Percentiles rank a stretch among this genome's conserved stretches.
These are phyloP conservation scores for Vespertilio murinus DNA, from an alignment of 2,797 vertebrate species.

Conservation along the genomic window DNA sequence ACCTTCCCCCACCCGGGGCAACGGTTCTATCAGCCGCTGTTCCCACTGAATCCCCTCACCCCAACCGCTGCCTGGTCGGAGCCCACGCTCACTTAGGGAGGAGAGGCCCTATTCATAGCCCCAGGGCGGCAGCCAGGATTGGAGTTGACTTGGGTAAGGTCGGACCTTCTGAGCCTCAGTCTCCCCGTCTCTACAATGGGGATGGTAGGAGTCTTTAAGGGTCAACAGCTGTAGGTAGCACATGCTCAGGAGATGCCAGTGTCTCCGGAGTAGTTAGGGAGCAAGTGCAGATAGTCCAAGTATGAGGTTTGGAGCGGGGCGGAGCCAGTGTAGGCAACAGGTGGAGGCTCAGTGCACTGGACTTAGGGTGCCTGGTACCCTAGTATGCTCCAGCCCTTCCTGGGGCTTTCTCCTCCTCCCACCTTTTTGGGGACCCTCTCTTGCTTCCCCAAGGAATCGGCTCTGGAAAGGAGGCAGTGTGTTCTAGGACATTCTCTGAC, in stretches of 20 bases:
- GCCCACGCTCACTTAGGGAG: rapidly evolving
- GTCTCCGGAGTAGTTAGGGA: no score
- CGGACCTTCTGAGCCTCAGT: not conserved
- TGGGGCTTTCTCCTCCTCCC: not conserved
- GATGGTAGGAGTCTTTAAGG: not conserved
- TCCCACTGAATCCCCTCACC: no score
- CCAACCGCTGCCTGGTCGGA: not conserved
- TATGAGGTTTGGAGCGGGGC: not conserved
- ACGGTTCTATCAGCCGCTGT: rapidly evolving
- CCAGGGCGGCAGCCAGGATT: not conserved
- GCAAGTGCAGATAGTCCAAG: no score
- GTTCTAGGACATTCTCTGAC: rapidly evolving
- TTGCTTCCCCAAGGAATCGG: rapidly evolving
- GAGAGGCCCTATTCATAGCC: not conserved
- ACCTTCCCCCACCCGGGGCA: not conserved
- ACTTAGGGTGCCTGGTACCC: not conserved
- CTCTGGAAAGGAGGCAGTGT: not conserved
- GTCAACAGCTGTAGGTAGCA: not conserved
- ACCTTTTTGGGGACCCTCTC: no score
- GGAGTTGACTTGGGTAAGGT: not conserved
- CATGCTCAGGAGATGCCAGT: not conserved
- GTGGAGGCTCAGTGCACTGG: not conserved
- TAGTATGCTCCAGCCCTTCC: not conserved
- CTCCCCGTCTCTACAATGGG: not conserved
- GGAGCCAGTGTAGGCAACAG: not conserved